A percentile compares a stretch with the other conserved stretches of the same genome.
These are phyloP conservation scores for Tachuris rubrigastra DNA, from an alignment of 2,113 vertebrate genomes.

Conservation along the genomic window DNA sequence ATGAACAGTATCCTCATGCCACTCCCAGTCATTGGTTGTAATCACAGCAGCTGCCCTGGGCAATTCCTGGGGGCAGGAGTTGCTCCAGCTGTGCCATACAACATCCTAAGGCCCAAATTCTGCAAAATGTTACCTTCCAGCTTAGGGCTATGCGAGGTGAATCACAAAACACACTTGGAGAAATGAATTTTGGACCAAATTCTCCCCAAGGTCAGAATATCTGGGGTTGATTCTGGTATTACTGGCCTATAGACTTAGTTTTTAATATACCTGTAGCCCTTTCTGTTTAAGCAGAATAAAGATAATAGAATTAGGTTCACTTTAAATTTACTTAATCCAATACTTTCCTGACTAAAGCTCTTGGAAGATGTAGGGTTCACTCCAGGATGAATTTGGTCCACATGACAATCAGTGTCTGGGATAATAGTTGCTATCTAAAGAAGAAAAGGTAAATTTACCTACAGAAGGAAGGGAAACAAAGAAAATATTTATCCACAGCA, in stretches of 20 bases:
- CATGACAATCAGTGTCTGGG: not conserved
- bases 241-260: not conserved
- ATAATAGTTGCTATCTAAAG: not conserved
- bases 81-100: not conserved
- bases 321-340: not conserved
- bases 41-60: not conserved
- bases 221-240: not conserved
- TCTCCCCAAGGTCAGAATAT: not conserved
- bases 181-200: not conserved
- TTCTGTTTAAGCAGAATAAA: not conserved
- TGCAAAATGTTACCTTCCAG: not conserved
- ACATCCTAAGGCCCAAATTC: not conserved
- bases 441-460: slow-evolving; percentile 46
- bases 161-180: not conserved
- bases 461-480: not conserved
- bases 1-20: not conserved
- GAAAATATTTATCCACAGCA: not conserved
- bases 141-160: not conserved
- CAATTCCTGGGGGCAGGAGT: not conserved
- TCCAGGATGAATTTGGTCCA: not conserved
- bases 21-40: accelerated
- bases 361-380: not conserved
- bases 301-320: not conserved
- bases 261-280: not conserved
- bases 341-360: not conserved